Evolutionary conservation across 2,888 invertebrate species (phyloP), one percentile per base, ranked within the genome.

Genomic region (Cetonia aurata): DNA sequence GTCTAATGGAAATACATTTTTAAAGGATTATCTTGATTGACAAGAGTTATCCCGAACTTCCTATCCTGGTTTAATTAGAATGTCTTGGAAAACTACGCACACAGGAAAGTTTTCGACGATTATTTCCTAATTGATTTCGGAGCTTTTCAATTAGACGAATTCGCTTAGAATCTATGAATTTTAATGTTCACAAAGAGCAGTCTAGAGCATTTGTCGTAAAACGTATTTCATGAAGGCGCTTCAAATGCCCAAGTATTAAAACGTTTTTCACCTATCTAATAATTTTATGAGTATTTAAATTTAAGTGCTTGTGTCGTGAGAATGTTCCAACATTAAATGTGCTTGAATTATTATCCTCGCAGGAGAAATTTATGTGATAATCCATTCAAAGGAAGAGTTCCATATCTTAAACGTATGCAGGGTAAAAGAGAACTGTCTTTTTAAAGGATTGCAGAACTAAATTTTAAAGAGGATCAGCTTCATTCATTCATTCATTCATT

Each of bases 111-210:
- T 59, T 59, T 41, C 59, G 19, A 59, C 56, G 50, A 68, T 50
- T 46, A 68, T 68, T 59, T 66, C 68, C 48, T 68, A 68, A 68
- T 68, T 68, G 68, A 68, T 59, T 59, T 42, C 48, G 57, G 53
- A 33, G 59, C 33, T 68, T 68, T 68, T 68, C 68, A 59, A 57
- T 68, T 59, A 68, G 59, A 48, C 33, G 59, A 56, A 57, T 59
- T 48, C 33, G 50, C 25, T 46, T 9, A 37, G 68, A 68, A 68
- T 68, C 68, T 59, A 68, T 68, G 68, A 68, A 68, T 59, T 68
- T 68, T 59, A 68, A 68, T 68, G 68, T 48, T 15, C 37, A 15
- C 67, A 48, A 46, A 37, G 68, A 48, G 50, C 37, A 57, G 48
- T 68, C 68, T 19, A 19, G 31, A 8, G 13, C 10, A 31, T 44